These are phyloP conservation scores for Lepidurus packardi DNA, from an alignment of 1,140 invertebrate species.

Conservation along the genomic window DNA sequence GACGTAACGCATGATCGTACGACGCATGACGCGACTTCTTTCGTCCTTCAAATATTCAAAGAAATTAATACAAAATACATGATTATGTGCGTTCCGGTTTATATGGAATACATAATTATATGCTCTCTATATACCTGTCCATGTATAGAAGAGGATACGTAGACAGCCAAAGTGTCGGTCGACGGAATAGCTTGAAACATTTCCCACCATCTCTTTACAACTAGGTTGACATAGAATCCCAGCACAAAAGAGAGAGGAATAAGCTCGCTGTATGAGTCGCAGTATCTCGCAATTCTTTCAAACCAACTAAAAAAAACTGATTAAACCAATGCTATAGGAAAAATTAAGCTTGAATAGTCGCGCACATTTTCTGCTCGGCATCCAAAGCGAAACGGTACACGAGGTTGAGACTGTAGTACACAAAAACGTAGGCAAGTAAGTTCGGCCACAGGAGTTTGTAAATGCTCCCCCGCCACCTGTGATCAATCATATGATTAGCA, in stretches of 20 bases:
- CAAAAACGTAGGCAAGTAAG: slow-evolving; percentile 44
- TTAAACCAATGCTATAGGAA: background rate
- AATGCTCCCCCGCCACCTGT: slow-evolving; percentile 51
- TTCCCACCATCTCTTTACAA: slow-evolving; percentile 52
- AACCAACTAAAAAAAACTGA: slow-evolving; percentile 41
- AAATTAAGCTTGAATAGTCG: background rate
- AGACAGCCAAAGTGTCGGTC: slow-evolving; percentile 47
- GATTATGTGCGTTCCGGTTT: slow-evolving; percentile 13
- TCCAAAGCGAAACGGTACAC: slow-evolving; percentile 46
- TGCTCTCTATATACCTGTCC: slow-evolving; percentile 42
- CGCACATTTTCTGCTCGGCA: slow-evolving; percentile 37
- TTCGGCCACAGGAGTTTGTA: slow-evolving; percentile 52
- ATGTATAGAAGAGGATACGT: slow-evolving; percentile 46
- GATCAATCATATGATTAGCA: slow-evolving; percentile 34
- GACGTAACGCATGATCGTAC: slow-evolving; percentile 54
- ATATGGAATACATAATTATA: slow-evolving; percentile 22
- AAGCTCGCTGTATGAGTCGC: slow-evolving; percentile 42
- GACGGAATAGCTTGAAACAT: slow-evolving; percentile 40
- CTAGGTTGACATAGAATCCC: slow-evolving; percentile 52
- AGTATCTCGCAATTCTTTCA: slow-evolving; percentile 45
- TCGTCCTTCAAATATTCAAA: slow-evolving; percentile 43
- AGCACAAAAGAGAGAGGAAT: slow-evolving; percentile 50
- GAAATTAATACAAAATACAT: background rate
- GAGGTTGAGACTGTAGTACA: slow-evolving; percentile 45
- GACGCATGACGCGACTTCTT: slow-evolving; percentile 45